Base-by-base conservation (phyloP, 2,888 invertebrate genomes). In the Gymnocheta viridis region DNA sequence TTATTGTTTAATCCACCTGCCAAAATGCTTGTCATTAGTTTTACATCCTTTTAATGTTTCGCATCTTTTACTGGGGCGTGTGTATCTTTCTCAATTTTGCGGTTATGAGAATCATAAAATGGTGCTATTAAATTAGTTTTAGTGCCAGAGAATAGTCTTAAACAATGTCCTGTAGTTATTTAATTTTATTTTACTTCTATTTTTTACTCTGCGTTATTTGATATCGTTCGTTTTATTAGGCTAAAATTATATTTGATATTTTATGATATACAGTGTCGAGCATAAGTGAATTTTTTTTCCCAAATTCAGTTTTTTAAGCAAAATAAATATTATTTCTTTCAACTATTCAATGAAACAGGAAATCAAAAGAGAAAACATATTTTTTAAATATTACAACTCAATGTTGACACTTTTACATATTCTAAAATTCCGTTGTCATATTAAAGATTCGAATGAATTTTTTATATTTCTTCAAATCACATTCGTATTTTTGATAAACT, bases 1-100 rank as follows among this genome's bases (percentile, higher is more conserved):
- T 27, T 41, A 3, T 44, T 32, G 2, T 27, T 54, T 24, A 41
- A 58, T 72, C 44, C 83, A 84, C 84, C 84, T 84, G 84, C 81
- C 73, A 81, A 84, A 84, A 84, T 84, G 81, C 17, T 58, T 81
- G 84, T 78, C 84, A 84, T 84, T 84, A 78, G 62, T 81, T 70
- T 81, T 58, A 81, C 44, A 84, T 84, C 84, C 73, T 84, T 78
- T 81, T 69, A 81, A 81, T 76, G 81, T 67, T 79, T 64, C 12
- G 67, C 24, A 72, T 51, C 22, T 17, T 70, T 32, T 54, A 9
- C 10, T 41, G 5, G 27, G 35, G 64, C 22, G 60, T 58, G 64
- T 29, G 60, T 58, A 60, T 74, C 54, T 69, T 80, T 76, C 70
- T 66, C 79, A 79, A 83, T 66, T 82, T 80, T 80, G 83, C 70